Conservation (phyloP, 2,113 vertebrate species). For the Colius striatus region DNA sequence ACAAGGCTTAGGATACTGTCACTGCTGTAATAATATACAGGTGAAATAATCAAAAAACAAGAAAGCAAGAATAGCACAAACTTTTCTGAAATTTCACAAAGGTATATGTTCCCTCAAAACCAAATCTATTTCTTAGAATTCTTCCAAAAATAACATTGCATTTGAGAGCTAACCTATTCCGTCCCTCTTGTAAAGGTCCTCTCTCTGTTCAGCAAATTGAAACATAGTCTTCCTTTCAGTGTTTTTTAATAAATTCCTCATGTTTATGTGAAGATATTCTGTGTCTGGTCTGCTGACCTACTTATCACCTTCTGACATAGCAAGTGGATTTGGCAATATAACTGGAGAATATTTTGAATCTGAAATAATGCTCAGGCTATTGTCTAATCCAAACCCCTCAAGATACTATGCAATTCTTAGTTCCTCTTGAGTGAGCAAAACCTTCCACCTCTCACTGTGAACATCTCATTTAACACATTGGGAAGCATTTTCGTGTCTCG, state of each 20-base stretch:
- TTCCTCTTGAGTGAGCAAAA: constrained; percentile 21
- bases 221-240: not conserved
- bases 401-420: not conserved
- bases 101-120: constrained; percentile 21
- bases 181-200: not conserved
- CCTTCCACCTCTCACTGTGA: constrained; percentile 2
- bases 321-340: not conserved
- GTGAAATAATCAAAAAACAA: not conserved
- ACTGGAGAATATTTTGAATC: constrained; percentile 10
- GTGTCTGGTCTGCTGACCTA: constrained; percentile 3
- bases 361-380: not conserved
- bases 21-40: not conserved
- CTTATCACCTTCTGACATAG: constrained; percentile 11
- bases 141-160: not conserved
- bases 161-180: constrained; percentile 13
- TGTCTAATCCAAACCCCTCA: not conserved
- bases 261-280: not conserved
- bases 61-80: not conserved
- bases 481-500: not conserved
- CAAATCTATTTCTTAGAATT: not conserved
- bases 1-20: not conserved
- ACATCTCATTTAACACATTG: constrained; percentile 38
- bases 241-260: not conserved
- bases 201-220: constrained; percentile 17
- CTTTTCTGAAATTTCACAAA: constrained; percentile 11